Evolutionary conservation across 2,113 vertebrate species (phyloP), one percentile per base, ranked within the genome.

Genomic region (Sander vitreus): DNA sequence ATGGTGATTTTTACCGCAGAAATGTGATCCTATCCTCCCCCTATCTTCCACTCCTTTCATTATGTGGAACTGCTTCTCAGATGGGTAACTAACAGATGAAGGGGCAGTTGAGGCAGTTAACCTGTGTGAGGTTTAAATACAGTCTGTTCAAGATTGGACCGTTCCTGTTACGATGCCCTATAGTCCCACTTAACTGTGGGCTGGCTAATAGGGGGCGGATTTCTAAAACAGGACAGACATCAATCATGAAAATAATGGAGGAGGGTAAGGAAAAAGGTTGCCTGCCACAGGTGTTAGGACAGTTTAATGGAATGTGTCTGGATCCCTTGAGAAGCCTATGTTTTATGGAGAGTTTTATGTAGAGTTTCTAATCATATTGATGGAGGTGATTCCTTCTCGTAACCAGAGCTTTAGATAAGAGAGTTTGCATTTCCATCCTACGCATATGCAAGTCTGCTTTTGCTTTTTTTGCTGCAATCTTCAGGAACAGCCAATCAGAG

Each of bases 121-220:
- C 88, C 88, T 83, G 50, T 80, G 74, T 88, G 73, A 81, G 74
- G 62, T 92, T 89, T 90, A 90, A 93, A 86, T 70, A 76, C 87
- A 88, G 80, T 36, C 51, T 89, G 36, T 65, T 78, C 62, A 65
- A 74, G 48, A 60, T 48, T 13, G 68, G 60, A 64, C 71, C 75
- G 30, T 59, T 87, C 57, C 81, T 67, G 23, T 50, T 75, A 25
- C 25, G 12, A 67, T 18, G 73, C 73, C 71, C 54, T 68, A 63
- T 36, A 51, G 65, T 80, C 47, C 23, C 82, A 70, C 59, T 83
- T 84, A 83, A 87, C 51, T 78, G 54, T 18, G 2, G 69, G 58
- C 39, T 64, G 47, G 47, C 36, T 89, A 85, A 91, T 80, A 39
- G 69, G 60, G 67, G 81, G 70, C 19, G 27, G 63, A 18, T 71